phyloP scores from a whole-genome alignment of 2,888 invertebrate species.

The Sarcophaga subvicina region DNA sequence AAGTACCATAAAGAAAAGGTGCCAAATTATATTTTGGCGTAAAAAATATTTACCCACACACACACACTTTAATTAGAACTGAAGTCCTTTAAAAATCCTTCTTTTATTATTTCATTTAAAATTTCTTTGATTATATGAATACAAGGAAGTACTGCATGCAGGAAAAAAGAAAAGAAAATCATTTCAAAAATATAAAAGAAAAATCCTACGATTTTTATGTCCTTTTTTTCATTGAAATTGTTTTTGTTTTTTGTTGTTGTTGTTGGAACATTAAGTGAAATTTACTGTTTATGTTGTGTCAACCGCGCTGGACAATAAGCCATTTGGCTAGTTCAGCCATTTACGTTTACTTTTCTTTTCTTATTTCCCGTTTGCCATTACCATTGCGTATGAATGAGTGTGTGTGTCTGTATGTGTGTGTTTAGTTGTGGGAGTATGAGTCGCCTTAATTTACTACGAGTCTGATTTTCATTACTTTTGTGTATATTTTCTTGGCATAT shows the following conservation, averaged over 20 bases:
- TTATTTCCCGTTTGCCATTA: conserved; percentile 31
- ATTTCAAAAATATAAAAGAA: not conserved
- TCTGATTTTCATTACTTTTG: conserved; percentile 49
- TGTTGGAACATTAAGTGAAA: conserved; percentile 60
- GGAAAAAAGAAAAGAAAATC: too few species aligned
- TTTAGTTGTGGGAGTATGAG: conserved; percentile 28
- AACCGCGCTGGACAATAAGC: conserved; percentile 70
- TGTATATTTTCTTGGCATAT: conserved; percentile 24
- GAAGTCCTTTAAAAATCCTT: too few species aligned
- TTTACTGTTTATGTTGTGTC: conserved; percentile 69
- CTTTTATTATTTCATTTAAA: too few species aligned
- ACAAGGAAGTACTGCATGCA: too few species aligned
- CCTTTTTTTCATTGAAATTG: conserved; percentile 24
- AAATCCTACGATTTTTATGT: conserved; percentile 45
- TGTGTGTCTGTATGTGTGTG: not conserved
- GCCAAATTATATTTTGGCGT: too few species aligned
- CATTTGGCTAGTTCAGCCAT: conserved; percentile 79
- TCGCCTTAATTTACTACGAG: conserved; percentile 58
- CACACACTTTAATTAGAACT: too few species aligned
- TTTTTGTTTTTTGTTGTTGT: not conserved
- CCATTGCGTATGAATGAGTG: not conserved
- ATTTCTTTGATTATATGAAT: too few species aligned
- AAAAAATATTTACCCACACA: too few species aligned
- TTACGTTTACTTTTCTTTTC: conserved; percentile 71
- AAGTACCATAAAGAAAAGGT: too few species aligned